Conservation (phyloP, 2,797 vertebrate genomes). For the Scolopax bukidnonensis region DNA sequence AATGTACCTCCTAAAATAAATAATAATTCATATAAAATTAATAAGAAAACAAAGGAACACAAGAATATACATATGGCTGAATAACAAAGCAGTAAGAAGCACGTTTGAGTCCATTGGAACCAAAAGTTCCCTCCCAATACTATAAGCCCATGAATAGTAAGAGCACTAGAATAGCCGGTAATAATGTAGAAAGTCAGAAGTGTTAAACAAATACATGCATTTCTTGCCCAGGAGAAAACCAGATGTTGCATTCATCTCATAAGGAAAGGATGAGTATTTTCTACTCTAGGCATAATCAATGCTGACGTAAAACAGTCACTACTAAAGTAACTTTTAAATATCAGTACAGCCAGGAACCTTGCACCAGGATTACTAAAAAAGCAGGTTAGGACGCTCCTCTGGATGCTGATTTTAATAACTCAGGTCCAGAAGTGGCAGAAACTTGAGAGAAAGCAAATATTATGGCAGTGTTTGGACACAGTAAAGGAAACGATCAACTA, state of each 20-base stretch:
- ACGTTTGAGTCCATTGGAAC: background rate
- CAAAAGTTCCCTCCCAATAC: background rate
- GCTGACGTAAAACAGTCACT: background rate
- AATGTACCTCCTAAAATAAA: background rate
- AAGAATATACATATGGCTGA: background rate
- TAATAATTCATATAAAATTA: background rate
- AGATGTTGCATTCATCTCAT: background rate
- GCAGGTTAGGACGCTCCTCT: background rate
- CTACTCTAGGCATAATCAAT: background rate
- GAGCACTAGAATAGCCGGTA: background rate
- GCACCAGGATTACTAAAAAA: background rate
- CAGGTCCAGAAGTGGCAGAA: background rate
- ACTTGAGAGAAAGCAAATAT: conserved; percentile 20
- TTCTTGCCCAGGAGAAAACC: background rate
- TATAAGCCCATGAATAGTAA: background rate
- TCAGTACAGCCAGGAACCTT: background rate
- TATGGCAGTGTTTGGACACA: background rate
- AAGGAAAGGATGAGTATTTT: background rate
- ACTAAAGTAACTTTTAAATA: background rate
- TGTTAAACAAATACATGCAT: background rate
- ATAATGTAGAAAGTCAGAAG: background rate
- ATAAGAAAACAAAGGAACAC: background rate
- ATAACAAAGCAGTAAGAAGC: background rate
- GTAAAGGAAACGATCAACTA: conserved; percentile 15
- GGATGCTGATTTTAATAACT: background rate